Percentiles rank a stretch among this genome's conserved stretches.
Conservation (phyloP, 2,888 invertebrate genomes). For the Lasioglossum villosulum region DNA sequence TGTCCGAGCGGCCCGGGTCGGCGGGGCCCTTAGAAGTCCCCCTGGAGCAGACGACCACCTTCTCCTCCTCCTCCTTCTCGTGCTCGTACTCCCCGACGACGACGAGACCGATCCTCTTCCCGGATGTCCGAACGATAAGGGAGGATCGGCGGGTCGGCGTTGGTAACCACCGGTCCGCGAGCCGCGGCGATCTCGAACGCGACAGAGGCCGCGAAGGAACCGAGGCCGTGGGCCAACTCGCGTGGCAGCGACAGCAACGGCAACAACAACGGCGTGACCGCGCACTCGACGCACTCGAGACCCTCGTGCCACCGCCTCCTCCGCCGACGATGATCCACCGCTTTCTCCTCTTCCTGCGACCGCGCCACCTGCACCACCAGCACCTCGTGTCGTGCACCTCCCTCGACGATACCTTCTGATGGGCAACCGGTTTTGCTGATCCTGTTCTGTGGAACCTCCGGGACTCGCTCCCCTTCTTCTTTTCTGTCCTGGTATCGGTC, state of each 20-base stretch:
- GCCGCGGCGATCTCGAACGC: slow-evolving; percentile 4
- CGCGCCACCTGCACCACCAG: slow-evolving; percentile 69
- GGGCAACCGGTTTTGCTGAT: not conserved
- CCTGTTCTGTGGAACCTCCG: not conserved
- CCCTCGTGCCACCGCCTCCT: slow-evolving; percentile 44
- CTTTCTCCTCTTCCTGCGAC: slow-evolving; percentile 65
- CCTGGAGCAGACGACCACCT: slow-evolving; percentile 72
- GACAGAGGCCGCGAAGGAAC: slow-evolving; percentile 1
- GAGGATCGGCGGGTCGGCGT: not conserved
- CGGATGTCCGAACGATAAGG: slow-evolving; percentile 20
- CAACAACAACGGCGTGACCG: slow-evolving; percentile 36
- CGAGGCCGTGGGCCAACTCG: slow-evolving; percentile 23
- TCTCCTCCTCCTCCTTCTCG: slow-evolving; percentile 25
- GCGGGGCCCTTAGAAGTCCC: slow-evolving; percentile 80
- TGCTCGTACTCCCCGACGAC: slow-evolving; percentile 31
- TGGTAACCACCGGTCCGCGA: not conserved
- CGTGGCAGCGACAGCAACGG: slow-evolving; percentile 37
- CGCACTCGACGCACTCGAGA: slow-evolving; percentile 48
- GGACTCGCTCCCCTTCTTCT: slow-evolving; percentile 11
- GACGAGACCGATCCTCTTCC: slow-evolving; percentile 20
- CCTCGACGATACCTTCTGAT: not conserved
- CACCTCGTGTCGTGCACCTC: slow-evolving; percentile 34
- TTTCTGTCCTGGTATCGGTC: not conserved
- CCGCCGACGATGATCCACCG: slow-evolving; percentile 53
- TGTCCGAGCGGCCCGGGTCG: slow-evolving; percentile 74